Base-by-base conservation (phyloP, 2,888 invertebrate species). In the Poecilus cupreus region DNA sequence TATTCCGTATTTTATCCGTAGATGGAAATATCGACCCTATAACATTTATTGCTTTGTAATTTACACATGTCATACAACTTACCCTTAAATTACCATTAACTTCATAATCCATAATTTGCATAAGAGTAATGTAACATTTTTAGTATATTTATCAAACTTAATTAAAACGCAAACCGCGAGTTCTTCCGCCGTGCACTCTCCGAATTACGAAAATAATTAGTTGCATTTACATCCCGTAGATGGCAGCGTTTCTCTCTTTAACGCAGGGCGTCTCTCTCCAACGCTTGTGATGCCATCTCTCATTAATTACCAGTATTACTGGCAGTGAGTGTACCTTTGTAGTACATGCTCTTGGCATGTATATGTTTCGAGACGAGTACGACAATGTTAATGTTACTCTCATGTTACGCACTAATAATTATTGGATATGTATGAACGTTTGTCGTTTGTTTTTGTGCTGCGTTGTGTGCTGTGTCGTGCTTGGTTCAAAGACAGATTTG, bases 361-460 rank as follows among this genome's bases (percentile, higher is more conserved):
- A 60, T n/a, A n/a, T 32, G 60, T 32, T 60, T 4, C 13, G 46
- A 4, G n/a, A 26, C 60, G 22, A 57, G 32, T 32, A 57, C 24
- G 24, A 10, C 57, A 57, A 26, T 60, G 32, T 6, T 24, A 24
- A 32, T 60, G 13, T 57, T 18, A 57, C 54, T 11, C 54, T 6
- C 24, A 26, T 60, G 32, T 24, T 60, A 60, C 60, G 60, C 60
- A 60, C 60, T 60, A 24, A 24, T 60, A 60, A 60, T 60, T 60
- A 60, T 60, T 60, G 13, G 5, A 60, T 24, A 16, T 11, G 24
- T 13, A 32, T 32, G n/a, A 46, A 13, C 6, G 26, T 24, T 60
- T 6, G 22, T 22, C 20, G 22, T 49, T n/a, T 18, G 20, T 54
- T 26, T 60, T 60, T 32, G 60, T 26, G 60, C 5, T 32, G 8